These are phyloP conservation scores for Panurus biarmicus DNA, from an alignment of 2,113 vertebrate species.

Conservation along the genomic window DNA sequence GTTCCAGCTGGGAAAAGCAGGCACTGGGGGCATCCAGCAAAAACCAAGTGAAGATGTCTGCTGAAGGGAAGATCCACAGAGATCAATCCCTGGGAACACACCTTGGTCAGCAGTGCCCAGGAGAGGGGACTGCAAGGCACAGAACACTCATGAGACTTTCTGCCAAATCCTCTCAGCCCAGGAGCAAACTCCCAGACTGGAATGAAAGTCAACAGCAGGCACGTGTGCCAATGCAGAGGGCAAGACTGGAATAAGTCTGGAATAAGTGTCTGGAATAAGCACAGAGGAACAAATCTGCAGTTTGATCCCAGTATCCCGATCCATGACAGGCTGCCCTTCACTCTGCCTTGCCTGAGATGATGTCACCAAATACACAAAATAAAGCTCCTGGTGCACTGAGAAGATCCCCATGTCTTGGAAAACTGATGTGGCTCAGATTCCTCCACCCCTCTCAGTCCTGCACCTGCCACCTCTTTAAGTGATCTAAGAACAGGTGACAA, in stretches of 20 bases:
- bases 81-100: neutral
- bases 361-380: neutral
- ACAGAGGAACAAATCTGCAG: neutral
- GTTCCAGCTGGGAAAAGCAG: neutral
- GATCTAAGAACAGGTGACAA: neutral
- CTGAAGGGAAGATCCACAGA: neutral
- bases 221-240: accelerated
- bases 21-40: neutral
- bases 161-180: neutral
- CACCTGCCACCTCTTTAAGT: neutral
- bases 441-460: neutral
- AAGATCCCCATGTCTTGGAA: neutral
- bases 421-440: neutral
- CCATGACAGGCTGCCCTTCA: neutral
- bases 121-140: neutral
- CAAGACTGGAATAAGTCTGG: too few species aligned
- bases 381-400: neutral
- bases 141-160: neutral
- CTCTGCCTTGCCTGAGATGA: neutral
- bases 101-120: neutral
- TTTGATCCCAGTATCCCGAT: neutral
- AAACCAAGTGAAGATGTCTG: neutral
- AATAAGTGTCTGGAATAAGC: neutral
- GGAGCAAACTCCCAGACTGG: neutral
- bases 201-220: neutral